phyloP scores from a whole-genome alignment of 2,113 vertebrate genomes.

The Aleadryas rufinucha region DNA sequence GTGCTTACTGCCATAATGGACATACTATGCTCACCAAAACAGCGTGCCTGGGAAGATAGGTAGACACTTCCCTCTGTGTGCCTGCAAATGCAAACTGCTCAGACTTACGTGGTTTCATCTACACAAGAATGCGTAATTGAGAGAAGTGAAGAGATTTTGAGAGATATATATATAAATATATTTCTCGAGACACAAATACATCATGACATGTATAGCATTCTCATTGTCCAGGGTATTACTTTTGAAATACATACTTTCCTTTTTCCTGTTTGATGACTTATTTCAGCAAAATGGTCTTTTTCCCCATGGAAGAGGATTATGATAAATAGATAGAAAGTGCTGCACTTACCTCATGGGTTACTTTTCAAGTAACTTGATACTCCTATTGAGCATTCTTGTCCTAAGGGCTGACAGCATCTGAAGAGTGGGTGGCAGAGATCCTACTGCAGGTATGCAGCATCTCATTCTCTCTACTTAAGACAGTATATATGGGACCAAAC shows the following conservation, averaged over 20 bases:
- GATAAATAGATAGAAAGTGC: not conserved
- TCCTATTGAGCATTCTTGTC: not conserved
- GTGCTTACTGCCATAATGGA: not conserved
- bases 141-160: not conserved
- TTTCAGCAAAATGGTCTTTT: slow-evolving; percentile 15
- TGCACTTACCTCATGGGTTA: not conserved
- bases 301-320: not conserved
- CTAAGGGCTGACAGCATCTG: not conserved
- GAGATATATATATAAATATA: not conserved
- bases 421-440: not conserved
- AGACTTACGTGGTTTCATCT: not conserved
- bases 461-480: not conserved
- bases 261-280: not conserved
- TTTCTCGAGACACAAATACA: not conserved
- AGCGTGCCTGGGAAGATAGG: not conserved
- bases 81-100: not conserved
- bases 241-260: slow-evolving; percentile 2
- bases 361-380: not conserved
- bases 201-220: not conserved
- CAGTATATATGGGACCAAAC: not conserved
- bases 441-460: not conserved
- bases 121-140: not conserved
- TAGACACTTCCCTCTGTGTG: not conserved
- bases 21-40: not conserved
- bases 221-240: not conserved